These are phyloP conservation scores for Drosophila differens DNA, from an alignment of 2,888 invertebrate species.

Conservation along the genomic window DNA sequence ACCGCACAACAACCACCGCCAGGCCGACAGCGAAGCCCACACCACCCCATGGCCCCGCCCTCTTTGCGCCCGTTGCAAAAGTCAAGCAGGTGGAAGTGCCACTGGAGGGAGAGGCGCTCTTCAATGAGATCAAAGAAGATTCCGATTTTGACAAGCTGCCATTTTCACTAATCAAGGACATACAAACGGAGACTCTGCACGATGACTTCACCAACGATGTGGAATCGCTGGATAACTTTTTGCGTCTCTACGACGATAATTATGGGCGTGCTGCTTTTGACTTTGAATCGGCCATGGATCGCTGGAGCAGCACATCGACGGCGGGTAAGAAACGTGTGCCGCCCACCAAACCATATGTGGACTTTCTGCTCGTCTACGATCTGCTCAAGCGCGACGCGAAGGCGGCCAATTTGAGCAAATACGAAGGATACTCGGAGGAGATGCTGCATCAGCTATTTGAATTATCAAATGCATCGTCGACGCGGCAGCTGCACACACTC, in stretches of 20 bases:
- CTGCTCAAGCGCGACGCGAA: slow-evolving; percentile 85
- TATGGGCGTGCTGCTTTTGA: slow-evolving; percentile 82
- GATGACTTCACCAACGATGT: slow-evolving; percentile 82
- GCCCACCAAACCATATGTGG: slow-evolving; percentile 85
- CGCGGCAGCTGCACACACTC: slow-evolving; percentile 83
- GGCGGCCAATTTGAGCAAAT: slow-evolving; percentile 83
- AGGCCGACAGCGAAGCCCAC: slow-evolving; percentile 71
- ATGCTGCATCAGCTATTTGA: slow-evolving; percentile 80
- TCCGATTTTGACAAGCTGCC: slow-evolving; percentile 81
- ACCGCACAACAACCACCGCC: slow-evolving; percentile 68
- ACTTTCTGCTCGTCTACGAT: slow-evolving; percentile 85
- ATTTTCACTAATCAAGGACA: slow-evolving; percentile 82
- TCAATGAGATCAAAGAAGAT: slow-evolving; percentile 70
- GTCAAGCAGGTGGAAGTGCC: neutral
- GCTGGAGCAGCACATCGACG: slow-evolving; percentile 81
- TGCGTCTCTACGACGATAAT: slow-evolving; percentile 84
- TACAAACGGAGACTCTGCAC: slow-evolving; percentile 80
- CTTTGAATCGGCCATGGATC: slow-evolving; percentile 78
- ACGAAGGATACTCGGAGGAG: slow-evolving; percentile 83
- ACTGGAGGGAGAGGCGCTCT: slow-evolving; percentile 73
- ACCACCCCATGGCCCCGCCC: slow-evolving; percentile 75
- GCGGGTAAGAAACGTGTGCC: slow-evolving; percentile 85
- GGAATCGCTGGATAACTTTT: slow-evolving; percentile 84
- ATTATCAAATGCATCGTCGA: slow-evolving; percentile 81
- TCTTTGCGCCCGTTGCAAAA: slow-evolving; percentile 75